Evolutionary conservation across 2,797 vertebrate genomes (phyloP).

Genomic region (Chaetodon trifasciatus): DNA sequence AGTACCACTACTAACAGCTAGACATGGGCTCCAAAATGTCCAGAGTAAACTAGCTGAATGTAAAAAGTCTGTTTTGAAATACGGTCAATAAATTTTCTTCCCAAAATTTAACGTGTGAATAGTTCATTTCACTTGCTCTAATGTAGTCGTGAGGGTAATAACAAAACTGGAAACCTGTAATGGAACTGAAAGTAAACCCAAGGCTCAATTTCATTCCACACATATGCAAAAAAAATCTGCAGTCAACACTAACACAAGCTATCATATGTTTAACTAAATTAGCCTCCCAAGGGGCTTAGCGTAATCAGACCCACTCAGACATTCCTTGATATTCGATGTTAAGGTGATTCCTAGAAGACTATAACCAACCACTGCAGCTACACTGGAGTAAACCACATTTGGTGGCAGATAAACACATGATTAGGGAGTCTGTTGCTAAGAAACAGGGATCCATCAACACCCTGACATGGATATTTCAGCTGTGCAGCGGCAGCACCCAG

Average conservation of each 20-base stretch:
- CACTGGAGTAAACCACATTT: conserved; percentile 52
- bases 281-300: conserved; percentile 7
- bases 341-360: conserved; percentile 55
- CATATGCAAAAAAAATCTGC: conserved; percentile 26
- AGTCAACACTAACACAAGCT: conserved; percentile 31
- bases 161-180: conserved; percentile 18
- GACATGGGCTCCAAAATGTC: neutral
- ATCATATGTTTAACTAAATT: conserved; percentile 49
- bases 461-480: conserved; percentile 75
- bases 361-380: conserved; percentile 56
- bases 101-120: neutral
- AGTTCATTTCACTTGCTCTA: conserved; percentile 5
- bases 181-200: conserved; percentile 16
- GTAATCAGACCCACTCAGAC: conserved; percentile 54
- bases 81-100: neutral
- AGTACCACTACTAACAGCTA: neutral
- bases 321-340: conserved; percentile 53
- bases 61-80: neutral
- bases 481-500: conserved; percentile 50
- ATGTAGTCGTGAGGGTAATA: neutral
- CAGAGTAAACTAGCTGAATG: neutral
- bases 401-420: conserved; percentile 65
- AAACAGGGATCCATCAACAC: conserved; percentile 73
- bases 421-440: conserved; percentile 74
- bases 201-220: neutral